These are phyloP conservation scores for Oncorhynchus tshawytscha DNA, from an alignment of 2,113 vertebrate species.

Conservation along the genomic window DNA sequence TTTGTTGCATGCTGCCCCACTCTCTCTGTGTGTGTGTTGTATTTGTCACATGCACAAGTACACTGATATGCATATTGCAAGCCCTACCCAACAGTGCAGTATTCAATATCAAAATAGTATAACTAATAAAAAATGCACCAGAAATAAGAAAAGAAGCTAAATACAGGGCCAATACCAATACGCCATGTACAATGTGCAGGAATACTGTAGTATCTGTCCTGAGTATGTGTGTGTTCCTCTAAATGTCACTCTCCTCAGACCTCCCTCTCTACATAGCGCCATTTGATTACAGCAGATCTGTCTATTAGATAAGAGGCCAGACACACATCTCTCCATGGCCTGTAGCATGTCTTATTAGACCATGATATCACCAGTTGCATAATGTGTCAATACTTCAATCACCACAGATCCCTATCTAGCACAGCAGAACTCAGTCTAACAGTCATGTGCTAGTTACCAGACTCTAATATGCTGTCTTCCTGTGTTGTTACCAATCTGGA, in stretches of 20 bases:
- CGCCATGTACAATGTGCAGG: too few relatives aligned
- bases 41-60: too few relatives aligned
- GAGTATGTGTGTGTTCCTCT: background rate
- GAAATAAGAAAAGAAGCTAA: too few relatives aligned
- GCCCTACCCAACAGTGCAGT: too few relatives aligned
- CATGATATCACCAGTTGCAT: background rate
- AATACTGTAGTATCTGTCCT: too few relatives aligned
- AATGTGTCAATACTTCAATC: constrained; percentile 20
- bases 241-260: constrained; percentile 23
- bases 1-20: background rate
- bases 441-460: constrained; percentile 27
- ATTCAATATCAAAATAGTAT: too few relatives aligned
- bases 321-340: background rate
- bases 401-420: constrained; percentile 29
- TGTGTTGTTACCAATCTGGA: constrained; percentile 36
- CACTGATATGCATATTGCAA: too few relatives aligned
- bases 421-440: constrained; percentile 12
- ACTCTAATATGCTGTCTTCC: constrained; percentile 12
- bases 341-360: background rate
- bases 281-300: constrained; percentile 33
- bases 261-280: constrained; percentile 10
- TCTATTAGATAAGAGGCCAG: constrained; percentile 19
- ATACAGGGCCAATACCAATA: too few relatives aligned
- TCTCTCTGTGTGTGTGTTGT: background rate
- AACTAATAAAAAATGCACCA: too few relatives aligned